These are phyloP conservation scores for Percopsis omiscomaycus DNA, from an alignment of 2,797 vertebrate species.

Conservation along the genomic window DNA sequence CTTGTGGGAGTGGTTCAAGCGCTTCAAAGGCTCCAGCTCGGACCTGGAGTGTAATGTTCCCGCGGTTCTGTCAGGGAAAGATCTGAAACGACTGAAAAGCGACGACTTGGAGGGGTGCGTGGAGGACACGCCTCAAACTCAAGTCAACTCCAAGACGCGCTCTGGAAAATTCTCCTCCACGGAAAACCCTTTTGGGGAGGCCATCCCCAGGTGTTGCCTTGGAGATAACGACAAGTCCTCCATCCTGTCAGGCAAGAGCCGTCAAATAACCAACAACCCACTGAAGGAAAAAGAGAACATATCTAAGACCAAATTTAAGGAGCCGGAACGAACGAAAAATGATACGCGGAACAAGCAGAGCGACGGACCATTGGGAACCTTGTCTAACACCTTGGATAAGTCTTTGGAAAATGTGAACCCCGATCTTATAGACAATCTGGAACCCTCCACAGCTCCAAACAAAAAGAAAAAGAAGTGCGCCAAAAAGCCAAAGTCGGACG, in stretches of 20 bases:
- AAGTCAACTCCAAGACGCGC: conserved; percentile 82
- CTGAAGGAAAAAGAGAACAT: conserved; percentile 93
- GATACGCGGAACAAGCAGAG: conserved; percentile 90
- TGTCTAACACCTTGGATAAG: conserved; percentile 88
- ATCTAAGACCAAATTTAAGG: conserved; percentile 86
- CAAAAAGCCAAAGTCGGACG: conserved; percentile 92
- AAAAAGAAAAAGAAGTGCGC: conserved; percentile 95
- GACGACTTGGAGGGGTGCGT: conserved; percentile 87
- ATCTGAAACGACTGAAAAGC: conserved; percentile 88
- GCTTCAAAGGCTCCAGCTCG: conserved; percentile 95
- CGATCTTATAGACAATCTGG: conserved; percentile 86
- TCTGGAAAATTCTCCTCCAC: conserved; percentile 80
- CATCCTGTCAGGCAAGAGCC: conserved; percentile 88
- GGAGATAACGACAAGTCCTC: conserved; percentile 90
- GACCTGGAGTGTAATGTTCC: conserved; percentile 91
- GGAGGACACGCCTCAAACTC: conserved; percentile 82
- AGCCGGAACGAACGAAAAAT: conserved; percentile 85
- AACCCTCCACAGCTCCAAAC: conserved; percentile 87
- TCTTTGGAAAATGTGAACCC: conserved; percentile 86
- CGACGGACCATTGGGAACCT: conserved; percentile 91
- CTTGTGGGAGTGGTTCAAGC: conserved; percentile 96
- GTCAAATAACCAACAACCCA: conserved; percentile 86
- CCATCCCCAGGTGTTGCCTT: conserved; percentile 87
- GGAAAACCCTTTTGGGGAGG: conserved; percentile 77
- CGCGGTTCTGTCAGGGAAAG: conserved; percentile 80